Percentiles rank a stretch among this genome's conserved stretches.
Evolutionary conservation across 2,113 vertebrate species (phyloP).

Genomic region (Equus przewalskii): DNA sequence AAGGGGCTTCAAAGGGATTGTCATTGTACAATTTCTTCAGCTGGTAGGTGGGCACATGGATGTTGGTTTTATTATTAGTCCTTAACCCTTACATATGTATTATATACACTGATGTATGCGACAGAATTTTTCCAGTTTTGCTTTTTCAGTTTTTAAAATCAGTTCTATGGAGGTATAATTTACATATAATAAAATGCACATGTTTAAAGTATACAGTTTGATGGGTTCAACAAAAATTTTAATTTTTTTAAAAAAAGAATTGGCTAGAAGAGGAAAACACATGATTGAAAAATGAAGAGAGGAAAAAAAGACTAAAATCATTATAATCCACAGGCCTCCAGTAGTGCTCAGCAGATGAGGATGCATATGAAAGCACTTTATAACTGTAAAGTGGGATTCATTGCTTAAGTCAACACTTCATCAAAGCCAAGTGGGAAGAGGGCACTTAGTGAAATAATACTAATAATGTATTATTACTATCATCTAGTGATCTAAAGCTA

Average conservation of each 20-base stretch:
- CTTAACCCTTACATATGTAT: background rate
- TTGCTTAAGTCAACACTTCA: background rate
- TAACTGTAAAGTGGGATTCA: background rate
- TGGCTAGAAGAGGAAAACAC: background rate
- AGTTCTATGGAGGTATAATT: background rate
- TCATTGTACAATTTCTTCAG: background rate
- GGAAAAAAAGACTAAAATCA: background rate
- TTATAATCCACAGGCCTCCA: background rate
- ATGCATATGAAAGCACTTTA: background rate
- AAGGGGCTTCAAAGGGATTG: background rate
- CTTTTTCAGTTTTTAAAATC: background rate
- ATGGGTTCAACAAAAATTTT: background rate
- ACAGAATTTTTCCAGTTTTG: background rate
- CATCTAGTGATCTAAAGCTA: background rate
- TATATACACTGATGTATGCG: background rate
- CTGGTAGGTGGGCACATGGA: background rate
- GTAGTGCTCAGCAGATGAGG: background rate
- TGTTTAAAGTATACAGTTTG: background rate
- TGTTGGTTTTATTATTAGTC: background rate
- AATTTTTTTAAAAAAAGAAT: background rate
- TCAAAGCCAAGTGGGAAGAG: background rate
- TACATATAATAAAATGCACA: background rate
- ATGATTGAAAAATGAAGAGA: background rate
- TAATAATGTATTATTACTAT: background rate
- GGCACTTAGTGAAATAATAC: background rate